Percentiles rank a stretch among this genome's conserved stretches.
phyloP scores from a whole-genome alignment of 2,888 invertebrate species.

The Acanthosepion pharaonis region DNA sequence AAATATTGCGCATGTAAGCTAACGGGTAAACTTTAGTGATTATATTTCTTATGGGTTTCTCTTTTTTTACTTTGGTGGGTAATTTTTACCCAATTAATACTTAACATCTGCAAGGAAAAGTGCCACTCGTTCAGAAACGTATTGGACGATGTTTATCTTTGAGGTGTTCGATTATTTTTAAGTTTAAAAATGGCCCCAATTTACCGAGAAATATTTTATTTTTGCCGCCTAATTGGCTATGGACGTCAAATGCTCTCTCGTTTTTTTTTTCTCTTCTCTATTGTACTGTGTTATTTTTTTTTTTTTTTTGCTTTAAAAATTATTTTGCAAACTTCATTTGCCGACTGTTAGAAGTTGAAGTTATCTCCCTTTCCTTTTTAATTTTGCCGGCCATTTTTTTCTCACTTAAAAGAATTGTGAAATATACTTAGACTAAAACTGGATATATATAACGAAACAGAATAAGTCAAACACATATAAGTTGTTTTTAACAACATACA shows the following conservation, averaged over 20 bases:
- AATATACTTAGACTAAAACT: background rate
- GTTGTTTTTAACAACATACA: too few species aligned
- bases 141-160: conserved; percentile 5
- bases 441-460: background rate
- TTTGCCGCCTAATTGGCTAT: conserved; percentile 18
- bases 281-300: background rate
- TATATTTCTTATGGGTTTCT: background rate
- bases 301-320: background rate
- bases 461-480: too few species aligned
- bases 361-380: background rate
- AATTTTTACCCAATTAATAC: conserved; percentile 33
- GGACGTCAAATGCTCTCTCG: conserved; percentile 21
- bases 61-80: background rate
- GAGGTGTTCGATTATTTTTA: conserved; percentile 22
- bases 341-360: background rate
- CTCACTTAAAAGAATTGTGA: too few species aligned
- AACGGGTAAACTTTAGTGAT: background rate
- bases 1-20: background rate
- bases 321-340: conserved; percentile 9
- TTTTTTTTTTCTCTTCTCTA: background rate
- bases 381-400: background rate
- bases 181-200: conserved; percentile 33
- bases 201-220: conserved; percentile 18
- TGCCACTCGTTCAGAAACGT: background rate
- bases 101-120: conserved; percentile 22